Conservation (phyloP, 2,113 vertebrate species). For the Gopherus flavomarginatus region DNA sequence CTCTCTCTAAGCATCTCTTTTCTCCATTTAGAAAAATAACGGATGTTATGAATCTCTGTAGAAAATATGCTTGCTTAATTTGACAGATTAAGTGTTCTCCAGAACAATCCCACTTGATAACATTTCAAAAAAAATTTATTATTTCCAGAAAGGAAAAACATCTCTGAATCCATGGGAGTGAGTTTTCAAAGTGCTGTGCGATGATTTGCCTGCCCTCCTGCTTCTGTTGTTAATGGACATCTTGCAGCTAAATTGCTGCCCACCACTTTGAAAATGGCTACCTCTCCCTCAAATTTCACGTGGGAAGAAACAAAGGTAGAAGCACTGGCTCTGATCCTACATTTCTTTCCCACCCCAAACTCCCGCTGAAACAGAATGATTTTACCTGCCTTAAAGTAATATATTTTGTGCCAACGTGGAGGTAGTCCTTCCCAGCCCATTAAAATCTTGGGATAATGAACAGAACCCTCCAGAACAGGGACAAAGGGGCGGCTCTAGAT, state of each 20-base stretch:
- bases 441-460: background rate
- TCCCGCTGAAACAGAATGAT: background rate
- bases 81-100: background rate
- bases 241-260: background rate
- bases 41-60: background rate
- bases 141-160: background rate
- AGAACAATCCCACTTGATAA: background rate
- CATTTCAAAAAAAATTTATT: background rate
- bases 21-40: background rate
- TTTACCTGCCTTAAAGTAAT: background rate
- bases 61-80: background rate
- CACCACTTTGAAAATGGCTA: background rate
- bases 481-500: no score
- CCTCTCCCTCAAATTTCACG: background rate
- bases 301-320: background rate
- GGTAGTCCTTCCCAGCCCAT: background rate
- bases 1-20: background rate
- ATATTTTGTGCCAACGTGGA: background rate
- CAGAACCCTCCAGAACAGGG: background rate
- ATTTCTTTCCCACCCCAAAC: background rate
- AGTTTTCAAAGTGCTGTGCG: background rate
- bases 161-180: background rate
- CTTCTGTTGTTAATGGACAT: background rate
- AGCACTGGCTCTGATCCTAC: background rate
- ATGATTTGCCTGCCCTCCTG: fast-evolving